Conservation (phyloP, 1,140 invertebrate species). For the Metaphire vulgaris region DNA sequence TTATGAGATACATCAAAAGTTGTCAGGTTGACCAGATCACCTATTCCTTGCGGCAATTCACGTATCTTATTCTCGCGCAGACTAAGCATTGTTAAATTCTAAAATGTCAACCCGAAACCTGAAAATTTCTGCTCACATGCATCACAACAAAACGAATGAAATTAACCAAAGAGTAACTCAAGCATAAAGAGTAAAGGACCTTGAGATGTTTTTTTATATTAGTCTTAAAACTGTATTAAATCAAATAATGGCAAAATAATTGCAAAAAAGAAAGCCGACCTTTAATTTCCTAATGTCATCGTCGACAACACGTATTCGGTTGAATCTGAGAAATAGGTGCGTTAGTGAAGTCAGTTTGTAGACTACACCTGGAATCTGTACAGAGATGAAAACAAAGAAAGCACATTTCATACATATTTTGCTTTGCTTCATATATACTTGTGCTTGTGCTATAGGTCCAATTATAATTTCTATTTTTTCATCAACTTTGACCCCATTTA, state of each 20-base stretch:
- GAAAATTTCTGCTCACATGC: no score
- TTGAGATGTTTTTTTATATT: neutral
- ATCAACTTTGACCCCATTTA: no score
- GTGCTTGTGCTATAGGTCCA: no score
- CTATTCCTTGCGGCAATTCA: slow-evolving; percentile 85
- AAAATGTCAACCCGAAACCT: no score
- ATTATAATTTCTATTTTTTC: no score
- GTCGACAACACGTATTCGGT: slow-evolving; percentile 83
- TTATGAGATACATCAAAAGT: slow-evolving; percentile 99
- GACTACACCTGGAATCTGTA: slow-evolving; percentile 87
- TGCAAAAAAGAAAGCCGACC: slow-evolving; percentile 35
- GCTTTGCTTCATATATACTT: no score
- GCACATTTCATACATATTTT: no score
- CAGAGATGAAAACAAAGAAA: no score
- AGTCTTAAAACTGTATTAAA: neutral
- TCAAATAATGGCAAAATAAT: neutral
- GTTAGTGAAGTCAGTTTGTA: slow-evolving; percentile 87
- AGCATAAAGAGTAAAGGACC: neutral
- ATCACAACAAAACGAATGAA: no score
- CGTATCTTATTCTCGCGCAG: slow-evolving; percentile 97
- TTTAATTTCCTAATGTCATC: slow-evolving; percentile 67
- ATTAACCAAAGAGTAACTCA: no score
- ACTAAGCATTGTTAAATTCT: slow-evolving; percentile 92
- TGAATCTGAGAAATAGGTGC: slow-evolving; percentile 91
- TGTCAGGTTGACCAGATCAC: slow-evolving; percentile 76